phyloP scores from a whole-genome alignment of 2,113 vertebrate genomes.

The Microtus oregoni region DNA sequence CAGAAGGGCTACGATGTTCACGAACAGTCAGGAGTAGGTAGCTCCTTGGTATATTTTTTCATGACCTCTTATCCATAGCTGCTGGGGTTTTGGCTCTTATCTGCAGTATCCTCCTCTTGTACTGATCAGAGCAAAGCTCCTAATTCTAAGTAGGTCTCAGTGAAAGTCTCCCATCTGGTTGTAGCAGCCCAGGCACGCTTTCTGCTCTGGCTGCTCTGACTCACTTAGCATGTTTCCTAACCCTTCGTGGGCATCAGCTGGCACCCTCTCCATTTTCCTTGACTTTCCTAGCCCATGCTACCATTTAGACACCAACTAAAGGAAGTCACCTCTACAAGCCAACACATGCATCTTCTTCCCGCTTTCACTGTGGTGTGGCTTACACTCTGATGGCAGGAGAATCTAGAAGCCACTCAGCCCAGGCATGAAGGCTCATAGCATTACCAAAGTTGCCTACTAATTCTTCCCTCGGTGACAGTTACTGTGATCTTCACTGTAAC shows the following conservation, averaged over 20 bases:
- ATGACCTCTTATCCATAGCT: no score
- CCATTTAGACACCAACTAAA: not conserved
- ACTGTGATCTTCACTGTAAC: not conserved
- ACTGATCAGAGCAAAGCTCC: not conserved
- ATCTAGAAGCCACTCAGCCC: not conserved
- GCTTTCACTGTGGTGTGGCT: not conserved
- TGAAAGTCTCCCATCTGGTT: not conserved
- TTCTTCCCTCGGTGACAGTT: not conserved
- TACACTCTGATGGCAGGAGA: not conserved
- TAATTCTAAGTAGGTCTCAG: not conserved
- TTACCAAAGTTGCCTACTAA: not conserved
- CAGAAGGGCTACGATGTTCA: no score
- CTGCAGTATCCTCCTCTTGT: not conserved
- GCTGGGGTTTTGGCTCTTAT: no score
- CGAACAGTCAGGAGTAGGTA: no score
- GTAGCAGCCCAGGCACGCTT: not conserved
- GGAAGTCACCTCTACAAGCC: not conserved
- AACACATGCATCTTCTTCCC: not conserved
- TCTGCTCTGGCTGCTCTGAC: not conserved
- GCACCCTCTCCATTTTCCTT: not conserved
- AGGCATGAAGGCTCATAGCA: rapidly evolving
- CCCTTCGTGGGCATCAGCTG: not conserved
- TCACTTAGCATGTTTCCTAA: not conserved
- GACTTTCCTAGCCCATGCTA: not conserved
- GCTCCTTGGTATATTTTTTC: no score